A percentile compares a stretch with the other conserved stretches of the same genome.
phyloP scores from a whole-genome alignment of 1,140 invertebrate genomes.

The Orius insidiosus region DNA sequence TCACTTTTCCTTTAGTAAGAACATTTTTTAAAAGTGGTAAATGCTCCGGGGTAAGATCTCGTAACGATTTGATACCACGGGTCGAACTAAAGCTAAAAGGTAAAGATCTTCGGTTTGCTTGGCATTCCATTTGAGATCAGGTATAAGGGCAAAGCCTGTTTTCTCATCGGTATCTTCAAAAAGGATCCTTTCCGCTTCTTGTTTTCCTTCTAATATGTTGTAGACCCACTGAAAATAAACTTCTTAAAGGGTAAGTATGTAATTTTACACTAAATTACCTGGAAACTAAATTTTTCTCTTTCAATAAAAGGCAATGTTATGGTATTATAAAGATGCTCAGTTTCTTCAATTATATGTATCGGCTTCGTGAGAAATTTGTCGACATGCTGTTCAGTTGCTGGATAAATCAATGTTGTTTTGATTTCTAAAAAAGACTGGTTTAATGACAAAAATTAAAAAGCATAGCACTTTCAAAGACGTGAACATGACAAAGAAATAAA shows the following conservation, averaged over 20 bases:
- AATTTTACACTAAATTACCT: constrained; percentile 34
- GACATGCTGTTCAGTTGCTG: constrained; percentile 65
- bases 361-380: not conserved
- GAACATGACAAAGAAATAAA: too few relatives aligned
- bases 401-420: constrained; percentile 74
- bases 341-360: constrained; percentile 63
- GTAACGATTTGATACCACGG: constrained; percentile 59
- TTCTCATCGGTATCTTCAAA: constrained; percentile 63
- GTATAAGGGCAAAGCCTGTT: constrained; percentile 72
- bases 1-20: constrained; percentile 45
- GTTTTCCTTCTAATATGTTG: constrained; percentile 83
- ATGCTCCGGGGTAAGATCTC: constrained; percentile 62
- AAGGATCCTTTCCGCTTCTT: constrained; percentile 72
- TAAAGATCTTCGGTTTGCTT: constrained; percentile 58
- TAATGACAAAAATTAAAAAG: too few relatives aligned
- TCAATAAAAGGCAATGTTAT: constrained; percentile 61
- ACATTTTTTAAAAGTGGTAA: constrained; percentile 73
- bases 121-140: constrained; percentile 90
- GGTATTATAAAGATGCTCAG: constrained; percentile 59
- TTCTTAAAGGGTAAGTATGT: too few relatives aligned
- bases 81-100: constrained; percentile 59
- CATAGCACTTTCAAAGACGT: too few relatives aligned
- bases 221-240: constrained; percentile 74
- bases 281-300: constrained; percentile 48
- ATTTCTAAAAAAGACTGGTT: constrained; percentile 42